A percentile compares a stretch with the other conserved stretches of the same genome.
These are phyloP conservation scores for Gobio gobio DNA, from an alignment of 2,113 vertebrate species.

Conservation along the genomic window DNA sequence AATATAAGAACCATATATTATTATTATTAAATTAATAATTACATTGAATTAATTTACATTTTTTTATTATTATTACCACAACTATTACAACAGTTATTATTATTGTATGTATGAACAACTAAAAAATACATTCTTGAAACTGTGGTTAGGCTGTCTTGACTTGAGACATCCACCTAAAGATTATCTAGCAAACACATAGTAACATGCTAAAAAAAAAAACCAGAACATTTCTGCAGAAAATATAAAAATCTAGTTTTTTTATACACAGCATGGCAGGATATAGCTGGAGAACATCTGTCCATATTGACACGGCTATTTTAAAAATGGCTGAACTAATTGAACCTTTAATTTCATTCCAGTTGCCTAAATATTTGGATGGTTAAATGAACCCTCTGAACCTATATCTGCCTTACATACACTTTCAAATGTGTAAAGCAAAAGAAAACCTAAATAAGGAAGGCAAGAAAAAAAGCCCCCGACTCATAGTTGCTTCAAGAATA, in stretches of 20 bases:
- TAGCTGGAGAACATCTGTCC: background rate
- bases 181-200: background rate
- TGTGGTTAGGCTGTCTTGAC: no score
- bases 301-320: background rate
- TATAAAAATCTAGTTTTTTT: background rate
- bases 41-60: no score
- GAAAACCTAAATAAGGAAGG: conserved; percentile 31
- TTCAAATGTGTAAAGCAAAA: background rate
- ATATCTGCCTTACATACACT: background rate
- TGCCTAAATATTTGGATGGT: background rate
- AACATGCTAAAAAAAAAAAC: background rate
- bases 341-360: background rate
- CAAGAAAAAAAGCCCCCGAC: conserved; percentile 14
- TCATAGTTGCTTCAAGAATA: conserved; percentile 28
- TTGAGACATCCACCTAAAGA: background rate
- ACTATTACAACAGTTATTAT: no score
- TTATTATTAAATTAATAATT: no score
- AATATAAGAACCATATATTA: no score
- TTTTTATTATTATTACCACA: no score
- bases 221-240: background rate
- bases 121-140: no score
- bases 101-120: no score
- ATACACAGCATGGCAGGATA: conserved; percentile 10
- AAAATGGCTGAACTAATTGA: background rate
- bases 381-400: background rate